Percentiles rank a stretch among this genome's conserved stretches.
Conservation (phyloP, 2,113 vertebrate genomes). For the Lates calcarifer region DNA sequence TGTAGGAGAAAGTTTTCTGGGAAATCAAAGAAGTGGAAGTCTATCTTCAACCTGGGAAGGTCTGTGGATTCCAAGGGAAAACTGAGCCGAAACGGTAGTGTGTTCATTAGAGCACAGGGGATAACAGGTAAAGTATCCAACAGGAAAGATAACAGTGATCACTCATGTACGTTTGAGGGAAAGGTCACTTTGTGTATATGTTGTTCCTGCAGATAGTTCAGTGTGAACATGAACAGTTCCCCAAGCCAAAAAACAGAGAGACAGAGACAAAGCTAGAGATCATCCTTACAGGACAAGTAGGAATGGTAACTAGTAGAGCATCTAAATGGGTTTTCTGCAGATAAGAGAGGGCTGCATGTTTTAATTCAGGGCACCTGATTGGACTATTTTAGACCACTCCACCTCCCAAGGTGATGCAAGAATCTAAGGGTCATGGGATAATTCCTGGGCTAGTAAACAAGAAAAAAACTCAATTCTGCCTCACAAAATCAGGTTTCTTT, state of each 20-base stretch:
- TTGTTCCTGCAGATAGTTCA: neutral
- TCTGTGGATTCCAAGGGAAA: constrained; percentile 96
- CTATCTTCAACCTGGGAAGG: constrained; percentile 96
- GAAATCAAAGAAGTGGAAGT: constrained; percentile 98
- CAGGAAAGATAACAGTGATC: neutral
- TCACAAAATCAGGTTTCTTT: neutral
- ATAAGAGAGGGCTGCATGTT: neutral
- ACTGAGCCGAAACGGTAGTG: constrained; percentile 95
- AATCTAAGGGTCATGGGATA: neutral
- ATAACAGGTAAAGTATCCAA: constrained; percentile 84
- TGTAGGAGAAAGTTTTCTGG: constrained; percentile 94
- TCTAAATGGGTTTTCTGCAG: neutral
- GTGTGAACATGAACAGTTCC: neutral
- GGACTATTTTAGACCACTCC: neutral
- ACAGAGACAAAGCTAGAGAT: neutral
- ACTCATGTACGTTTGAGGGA: neutral
- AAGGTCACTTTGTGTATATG: no score
- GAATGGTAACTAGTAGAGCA: neutral
- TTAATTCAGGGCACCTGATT: neutral
- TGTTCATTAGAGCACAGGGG: constrained; percentile 93
- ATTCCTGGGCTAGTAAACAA: neutral
- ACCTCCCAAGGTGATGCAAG: neutral
- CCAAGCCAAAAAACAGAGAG: neutral
- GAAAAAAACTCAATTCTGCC: neutral
- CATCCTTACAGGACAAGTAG: neutral